These are phyloP conservation scores for Triplophysa yarkandensis DNA, from an alignment of 2,797 vertebrate genomes.

Conservation along the genomic window DNA sequence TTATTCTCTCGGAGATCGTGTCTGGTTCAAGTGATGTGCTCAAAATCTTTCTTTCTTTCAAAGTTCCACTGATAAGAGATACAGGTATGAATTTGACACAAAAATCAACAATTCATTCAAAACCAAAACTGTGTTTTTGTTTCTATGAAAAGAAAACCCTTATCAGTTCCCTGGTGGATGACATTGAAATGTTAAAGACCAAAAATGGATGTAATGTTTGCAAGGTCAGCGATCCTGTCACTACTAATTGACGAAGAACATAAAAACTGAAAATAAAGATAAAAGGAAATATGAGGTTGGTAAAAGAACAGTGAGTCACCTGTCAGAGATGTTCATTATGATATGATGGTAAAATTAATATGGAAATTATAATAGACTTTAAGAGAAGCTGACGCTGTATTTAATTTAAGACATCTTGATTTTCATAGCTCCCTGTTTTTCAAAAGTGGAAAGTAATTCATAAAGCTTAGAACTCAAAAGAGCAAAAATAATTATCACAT, in stretches of 20 bases:
- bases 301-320: neutral
- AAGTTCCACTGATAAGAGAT: constrained; percentile 22
- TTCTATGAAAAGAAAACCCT: constrained; percentile 12
- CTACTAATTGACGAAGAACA: neutral
- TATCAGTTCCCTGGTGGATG: neutral
- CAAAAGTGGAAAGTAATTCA: too few relatives aligned
- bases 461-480: too few relatives aligned
- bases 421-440: too few relatives aligned
- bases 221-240: neutral
- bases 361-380: neutral
- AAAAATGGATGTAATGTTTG: neutral
- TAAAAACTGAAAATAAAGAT: neutral
- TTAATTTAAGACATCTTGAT: neutral
- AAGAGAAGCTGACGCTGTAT: neutral
- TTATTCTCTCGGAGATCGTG: neutral
- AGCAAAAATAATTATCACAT: too few relatives aligned
- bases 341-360: neutral
- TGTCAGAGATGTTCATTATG: neutral
- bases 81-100: neutral
- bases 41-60: constrained; percentile 11
- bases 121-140: neutral
- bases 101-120: neutral
- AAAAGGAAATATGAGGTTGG: neutral
- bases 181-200: neutral
- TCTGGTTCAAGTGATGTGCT: neutral